These are phyloP conservation scores for Xenopus borealis DNA, from an alignment of 2,113 vertebrate genomes.

Conservation along the genomic window DNA sequence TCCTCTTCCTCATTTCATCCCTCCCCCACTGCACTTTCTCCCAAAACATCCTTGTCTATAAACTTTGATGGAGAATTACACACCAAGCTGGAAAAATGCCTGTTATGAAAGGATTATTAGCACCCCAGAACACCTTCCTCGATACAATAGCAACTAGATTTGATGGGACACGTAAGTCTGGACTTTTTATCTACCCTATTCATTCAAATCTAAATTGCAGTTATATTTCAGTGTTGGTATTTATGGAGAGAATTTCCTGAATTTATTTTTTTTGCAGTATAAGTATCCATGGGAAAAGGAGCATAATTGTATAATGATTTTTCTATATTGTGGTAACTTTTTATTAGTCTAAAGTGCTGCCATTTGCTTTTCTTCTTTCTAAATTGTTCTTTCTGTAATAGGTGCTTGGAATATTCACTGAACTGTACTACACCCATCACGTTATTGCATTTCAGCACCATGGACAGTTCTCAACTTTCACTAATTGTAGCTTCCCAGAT, in stretches of 20 bases:
- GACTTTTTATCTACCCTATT: not conserved
- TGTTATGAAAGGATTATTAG: constrained; percentile 98
- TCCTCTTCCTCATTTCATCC: constrained; percentile 10
- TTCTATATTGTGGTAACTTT: too few species aligned
- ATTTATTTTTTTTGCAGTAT: too few species aligned
- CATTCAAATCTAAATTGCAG: not conserved
- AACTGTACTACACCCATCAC: too few species aligned
- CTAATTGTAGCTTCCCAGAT: not conserved
- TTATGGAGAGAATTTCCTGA: too few species aligned
- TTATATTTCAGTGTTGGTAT: too few species aligned
- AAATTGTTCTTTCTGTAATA: too few species aligned
- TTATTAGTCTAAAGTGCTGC: too few species aligned
- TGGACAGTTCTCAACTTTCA: constrained; percentile 7
- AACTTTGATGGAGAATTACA: constrained; percentile 96
- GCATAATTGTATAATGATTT: too few species aligned
- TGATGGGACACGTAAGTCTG: constrained; percentile 97
- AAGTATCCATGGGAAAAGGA: too few species aligned
- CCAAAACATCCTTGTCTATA: constrained; percentile 56
- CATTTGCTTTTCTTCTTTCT: too few species aligned
- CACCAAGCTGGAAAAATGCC: constrained; percentile 88
- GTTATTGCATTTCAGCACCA: constrained; percentile 5
- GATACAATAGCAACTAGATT: constrained; percentile 97
- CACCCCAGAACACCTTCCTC: constrained; percentile 96
- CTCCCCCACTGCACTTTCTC: constrained; percentile 51
- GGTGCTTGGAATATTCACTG: too few species aligned